Percentiles rank a stretch among this genome's conserved stretches.
These are phyloP conservation scores for Erebia aethiops DNA, from an alignment of 2,888 invertebrate genomes.

Conservation along the genomic window DNA sequence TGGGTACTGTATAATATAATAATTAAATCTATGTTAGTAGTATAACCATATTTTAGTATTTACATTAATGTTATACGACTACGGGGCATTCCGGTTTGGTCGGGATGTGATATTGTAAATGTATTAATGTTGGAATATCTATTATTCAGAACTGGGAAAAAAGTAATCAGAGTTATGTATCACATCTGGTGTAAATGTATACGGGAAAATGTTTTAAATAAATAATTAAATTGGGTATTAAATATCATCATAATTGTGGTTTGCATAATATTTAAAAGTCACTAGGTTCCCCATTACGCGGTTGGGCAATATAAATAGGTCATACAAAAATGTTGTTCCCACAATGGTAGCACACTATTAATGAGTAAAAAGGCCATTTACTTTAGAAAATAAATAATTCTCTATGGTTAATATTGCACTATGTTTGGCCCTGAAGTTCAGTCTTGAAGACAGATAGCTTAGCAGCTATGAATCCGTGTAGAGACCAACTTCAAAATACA, in stretches of 20 bases:
- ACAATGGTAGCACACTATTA: neutral
- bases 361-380: neutral
- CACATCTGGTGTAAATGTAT: neutral
- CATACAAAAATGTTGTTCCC: neutral
- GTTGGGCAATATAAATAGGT: neutral
- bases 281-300: neutral
- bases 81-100: slow-evolving; percentile 27
- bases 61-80: slow-evolving; percentile 28
- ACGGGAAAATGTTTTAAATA: neutral
- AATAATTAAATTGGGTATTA: neutral
- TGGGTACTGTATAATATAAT: slow-evolving; percentile 82
- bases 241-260: neutral
- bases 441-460: too few species aligned
- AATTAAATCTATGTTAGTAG: slow-evolving; percentile 80
- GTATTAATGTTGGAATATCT: neutral
- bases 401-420: too few species aligned
- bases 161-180: neutral
- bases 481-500: too few species aligned
- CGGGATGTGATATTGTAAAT: neutral
- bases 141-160: neutral
- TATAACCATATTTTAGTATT: slow-evolving; percentile 39
- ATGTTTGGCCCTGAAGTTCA: too few species aligned
- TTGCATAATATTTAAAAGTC: neutral
- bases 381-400: too few species aligned
- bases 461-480: too few species aligned